A percentile compares a stretch with the other conserved stretches of the same genome.
These are phyloP conservation scores for Mesochorus sp. DNA, from an alignment of 2,888 invertebrate species.

Conservation along the genomic window DNA sequence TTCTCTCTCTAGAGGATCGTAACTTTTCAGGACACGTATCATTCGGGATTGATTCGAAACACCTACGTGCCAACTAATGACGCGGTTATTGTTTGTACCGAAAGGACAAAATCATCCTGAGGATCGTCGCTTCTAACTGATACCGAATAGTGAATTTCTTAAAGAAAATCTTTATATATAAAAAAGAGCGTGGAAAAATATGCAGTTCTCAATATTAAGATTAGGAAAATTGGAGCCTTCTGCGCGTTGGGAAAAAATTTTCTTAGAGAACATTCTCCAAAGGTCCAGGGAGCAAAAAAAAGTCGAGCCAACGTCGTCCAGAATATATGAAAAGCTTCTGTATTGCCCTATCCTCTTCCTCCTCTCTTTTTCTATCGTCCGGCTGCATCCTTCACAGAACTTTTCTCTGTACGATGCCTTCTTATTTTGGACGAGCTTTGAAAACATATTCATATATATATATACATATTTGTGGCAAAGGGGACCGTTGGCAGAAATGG, in stretches of 20 bases:
- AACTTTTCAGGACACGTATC: constrained; percentile 14
- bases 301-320: too few relatives aligned
- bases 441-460: constrained; percentile 5
- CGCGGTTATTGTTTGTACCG: too few relatives aligned
- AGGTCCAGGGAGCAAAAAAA: not conserved
- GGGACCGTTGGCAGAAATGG: constrained; percentile 6
- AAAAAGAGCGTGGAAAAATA: too few relatives aligned
- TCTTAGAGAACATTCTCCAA: not conserved
- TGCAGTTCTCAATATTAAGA: not conserved
- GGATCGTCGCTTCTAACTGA: too few relatives aligned
- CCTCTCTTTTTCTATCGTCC: not conserved
- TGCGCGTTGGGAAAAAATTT: not conserved
- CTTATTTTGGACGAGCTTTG: not conserved
- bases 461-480: not conserved
- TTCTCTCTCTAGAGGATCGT: not conserved
- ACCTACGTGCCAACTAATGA: not conserved
- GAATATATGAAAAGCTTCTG: constrained; percentile 18
- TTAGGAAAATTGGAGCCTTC: not conserved
- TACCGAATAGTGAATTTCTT: too few relatives aligned
- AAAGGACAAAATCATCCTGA: not conserved
- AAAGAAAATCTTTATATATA: too few relatives aligned
- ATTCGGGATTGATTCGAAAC: constrained; percentile 19
- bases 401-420: constrained; percentile 27
- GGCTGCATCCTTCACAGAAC: constrained; percentile 8
- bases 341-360: constrained; percentile 18